A percentile compares a stretch with the other conserved stretches of the same genome.
Conservation (phyloP, 2,113 vertebrate species). For the Coptodon bakossiorum region DNA sequence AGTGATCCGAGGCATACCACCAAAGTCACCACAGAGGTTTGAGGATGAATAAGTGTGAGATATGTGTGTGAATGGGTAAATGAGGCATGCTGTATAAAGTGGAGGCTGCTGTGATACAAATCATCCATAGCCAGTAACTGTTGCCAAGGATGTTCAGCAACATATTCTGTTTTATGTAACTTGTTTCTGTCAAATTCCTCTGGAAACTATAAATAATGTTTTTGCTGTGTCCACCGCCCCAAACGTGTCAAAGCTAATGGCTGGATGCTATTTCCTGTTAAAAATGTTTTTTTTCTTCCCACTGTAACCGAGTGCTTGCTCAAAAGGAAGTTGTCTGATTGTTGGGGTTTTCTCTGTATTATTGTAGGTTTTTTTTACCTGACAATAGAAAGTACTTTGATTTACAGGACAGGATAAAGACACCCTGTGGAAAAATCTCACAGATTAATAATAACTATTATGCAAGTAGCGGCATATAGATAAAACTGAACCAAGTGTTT, state of each 20-base stretch:
- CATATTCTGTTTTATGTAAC: not conserved
- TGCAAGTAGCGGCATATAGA: not conserved
- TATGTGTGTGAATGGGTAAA: not conserved
- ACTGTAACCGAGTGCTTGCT: not conserved
- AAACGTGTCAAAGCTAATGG: not conserved
- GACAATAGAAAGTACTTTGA: not conserved
- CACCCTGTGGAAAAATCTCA: not conserved
- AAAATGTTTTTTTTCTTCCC: accelerated
- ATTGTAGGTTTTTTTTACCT: too few species aligned
- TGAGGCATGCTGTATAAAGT: not conserved
- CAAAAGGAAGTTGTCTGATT: not conserved
- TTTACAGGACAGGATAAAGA: not conserved
- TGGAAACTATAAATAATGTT: not conserved
- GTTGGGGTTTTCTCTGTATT: not conserved
- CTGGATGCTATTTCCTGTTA: not conserved
- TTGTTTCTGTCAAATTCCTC: not conserved
- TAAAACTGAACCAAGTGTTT: not conserved
- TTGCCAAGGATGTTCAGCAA: not conserved
- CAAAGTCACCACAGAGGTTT: not conserved
- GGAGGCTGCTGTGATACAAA: not conserved
- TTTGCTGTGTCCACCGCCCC: not conserved
- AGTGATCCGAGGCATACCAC: not conserved
- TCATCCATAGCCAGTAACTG: not conserved
- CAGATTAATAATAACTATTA: not conserved
- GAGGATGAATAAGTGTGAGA: not conserved